These are phyloP conservation scores for Epinephelus awoara DNA, from an alignment of 2,797 vertebrate species.

Conservation along the genomic window DNA sequence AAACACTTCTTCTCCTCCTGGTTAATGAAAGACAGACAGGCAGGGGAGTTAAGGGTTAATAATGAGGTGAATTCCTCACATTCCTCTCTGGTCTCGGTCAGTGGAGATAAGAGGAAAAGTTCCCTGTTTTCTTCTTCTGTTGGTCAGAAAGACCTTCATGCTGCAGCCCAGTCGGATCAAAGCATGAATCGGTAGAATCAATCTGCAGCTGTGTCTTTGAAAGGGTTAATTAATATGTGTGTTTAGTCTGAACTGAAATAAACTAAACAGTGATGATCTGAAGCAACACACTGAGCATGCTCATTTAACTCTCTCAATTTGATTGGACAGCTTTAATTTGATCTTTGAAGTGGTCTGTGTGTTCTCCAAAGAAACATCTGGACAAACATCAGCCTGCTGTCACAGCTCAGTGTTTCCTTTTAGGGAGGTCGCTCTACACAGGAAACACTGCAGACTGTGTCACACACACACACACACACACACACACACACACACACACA, in stretches of 20 bases:
- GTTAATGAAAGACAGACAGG: slow-evolving; percentile 44
- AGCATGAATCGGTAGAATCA: no score
- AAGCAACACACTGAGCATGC: not conserved
- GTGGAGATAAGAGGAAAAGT: slow-evolving; percentile 7
- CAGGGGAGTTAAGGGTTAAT: slow-evolving; percentile 24
- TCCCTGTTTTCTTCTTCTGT: no score
- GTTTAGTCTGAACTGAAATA: not conserved
- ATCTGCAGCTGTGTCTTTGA: no score
- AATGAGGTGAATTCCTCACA: slow-evolving; percentile 62
- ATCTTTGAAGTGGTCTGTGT: not conserved
- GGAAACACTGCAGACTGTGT: slow-evolving; percentile 61
- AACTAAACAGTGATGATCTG: not conserved
- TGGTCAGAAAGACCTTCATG: no score
- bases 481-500: not conserved
- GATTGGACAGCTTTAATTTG: slow-evolving; percentile 3
- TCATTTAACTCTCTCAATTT: slow-evolving; percentile 8
- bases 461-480: slow-evolving; percentile 13
- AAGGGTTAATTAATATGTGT: no score
- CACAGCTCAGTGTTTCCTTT: slow-evolving; percentile 42
- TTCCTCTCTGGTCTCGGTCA: slow-evolving; percentile 47
- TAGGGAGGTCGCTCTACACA: slow-evolving; percentile 57
- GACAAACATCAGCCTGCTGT: slow-evolving; percentile 61
- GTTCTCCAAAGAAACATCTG: slow-evolving; percentile 55
- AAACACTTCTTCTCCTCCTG: slow-evolving; percentile 99
- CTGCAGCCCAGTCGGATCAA: no score